A percentile compares a stretch with the other conserved stretches of the same genome.
Evolutionary conservation across 2,888 invertebrate species (phyloP).

Genomic region (Drosophila colorata): DNA sequence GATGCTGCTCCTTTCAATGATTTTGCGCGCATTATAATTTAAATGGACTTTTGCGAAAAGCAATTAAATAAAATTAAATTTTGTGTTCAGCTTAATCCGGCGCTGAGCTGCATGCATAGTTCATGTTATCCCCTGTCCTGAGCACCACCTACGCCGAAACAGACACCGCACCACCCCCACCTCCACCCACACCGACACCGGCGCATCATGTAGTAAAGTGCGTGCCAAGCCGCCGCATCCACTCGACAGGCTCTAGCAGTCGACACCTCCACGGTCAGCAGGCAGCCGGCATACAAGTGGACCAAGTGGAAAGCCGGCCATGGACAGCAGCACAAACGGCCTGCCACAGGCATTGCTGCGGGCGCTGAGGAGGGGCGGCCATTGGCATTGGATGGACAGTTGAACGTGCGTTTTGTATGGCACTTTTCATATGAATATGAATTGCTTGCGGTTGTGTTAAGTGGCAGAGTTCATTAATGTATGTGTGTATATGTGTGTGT

Average conservation of each 20-base stretch:
- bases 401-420: slow-evolving; percentile 63
- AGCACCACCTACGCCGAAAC: slow-evolving; percentile 17
- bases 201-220: slow-evolving; percentile 54
- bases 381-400: slow-evolving; percentile 31
- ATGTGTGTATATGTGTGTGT: background rate
- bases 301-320: slow-evolving; percentile 50
- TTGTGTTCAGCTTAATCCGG: slow-evolving; percentile 73
- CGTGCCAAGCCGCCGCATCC: slow-evolving; percentile 71
- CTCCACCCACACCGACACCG: background rate
- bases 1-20: slow-evolving; percentile 53
- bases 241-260: slow-evolving; percentile 68
- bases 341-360: slow-evolving; percentile 4
- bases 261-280: slow-evolving; percentile 64
- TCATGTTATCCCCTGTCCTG: slow-evolving; percentile 70
- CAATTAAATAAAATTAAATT: slow-evolving; percentile 80
- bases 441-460: slow-evolving; percentile 77
- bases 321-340: slow-evolving; percentile 34
- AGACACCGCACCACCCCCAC: background rate
- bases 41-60: slow-evolving; percentile 79
- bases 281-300: slow-evolving; percentile 42
- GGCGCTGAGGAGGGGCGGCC: background rate
- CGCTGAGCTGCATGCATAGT: slow-evolving; percentile 76
- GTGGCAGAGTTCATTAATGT: slow-evolving; percentile 66
- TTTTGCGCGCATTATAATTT: slow-evolving; percentile 74
- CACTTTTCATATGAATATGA: slow-evolving; percentile 78